These are phyloP conservation scores for Schlechtendalia chinensis DNA, from an alignment of 1,140 invertebrate species.

Conservation along the genomic window DNA sequence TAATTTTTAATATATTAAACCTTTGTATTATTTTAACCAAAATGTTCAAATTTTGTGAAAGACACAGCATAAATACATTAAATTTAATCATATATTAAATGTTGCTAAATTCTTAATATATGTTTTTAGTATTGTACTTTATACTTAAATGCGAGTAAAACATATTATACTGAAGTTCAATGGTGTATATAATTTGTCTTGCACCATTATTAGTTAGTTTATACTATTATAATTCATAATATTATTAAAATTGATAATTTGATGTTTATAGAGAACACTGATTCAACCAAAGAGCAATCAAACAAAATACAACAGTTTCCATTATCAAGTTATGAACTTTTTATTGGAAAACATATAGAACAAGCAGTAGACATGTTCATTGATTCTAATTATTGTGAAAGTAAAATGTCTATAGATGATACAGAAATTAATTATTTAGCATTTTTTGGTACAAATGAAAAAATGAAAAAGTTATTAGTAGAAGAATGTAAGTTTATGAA, in stretches of 20 bases:
- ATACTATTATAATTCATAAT: too few relatives aligned
- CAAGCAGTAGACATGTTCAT: slow-evolving; percentile 21
- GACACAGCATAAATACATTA: too few relatives aligned
- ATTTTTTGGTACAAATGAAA: slow-evolving; percentile 35
- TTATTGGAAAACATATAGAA: slow-evolving; percentile 42
- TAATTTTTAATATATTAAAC: not conserved
- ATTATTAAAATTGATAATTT: too few relatives aligned
- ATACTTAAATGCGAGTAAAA: too few relatives aligned
- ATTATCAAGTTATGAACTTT: slow-evolving; percentile 29
- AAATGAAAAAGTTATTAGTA: slow-evolving; percentile 23
- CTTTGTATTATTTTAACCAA: too few relatives aligned
- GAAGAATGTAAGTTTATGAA: slow-evolving; percentile 32
- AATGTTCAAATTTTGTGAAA: too few relatives aligned
- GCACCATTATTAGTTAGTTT: too few relatives aligned
- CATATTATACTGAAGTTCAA: too few relatives aligned
- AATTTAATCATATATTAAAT: too few relatives aligned
- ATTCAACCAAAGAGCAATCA: slow-evolving; percentile 8
- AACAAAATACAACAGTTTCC: slow-evolving; percentile 33
- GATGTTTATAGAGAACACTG: not conserved
- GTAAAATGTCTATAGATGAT: not conserved
- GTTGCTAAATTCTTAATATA: too few relatives aligned
- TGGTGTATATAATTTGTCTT: too few relatives aligned
- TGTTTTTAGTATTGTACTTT: too few relatives aligned
- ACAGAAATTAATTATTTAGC: slow-evolving; percentile 34
- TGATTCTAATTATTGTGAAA: not conserved